Evolutionary conservation across 2,888 invertebrate genomes (phyloP), one percentile per base, ranked within the genome.

Genomic region (Drosophila rellima): DNA sequence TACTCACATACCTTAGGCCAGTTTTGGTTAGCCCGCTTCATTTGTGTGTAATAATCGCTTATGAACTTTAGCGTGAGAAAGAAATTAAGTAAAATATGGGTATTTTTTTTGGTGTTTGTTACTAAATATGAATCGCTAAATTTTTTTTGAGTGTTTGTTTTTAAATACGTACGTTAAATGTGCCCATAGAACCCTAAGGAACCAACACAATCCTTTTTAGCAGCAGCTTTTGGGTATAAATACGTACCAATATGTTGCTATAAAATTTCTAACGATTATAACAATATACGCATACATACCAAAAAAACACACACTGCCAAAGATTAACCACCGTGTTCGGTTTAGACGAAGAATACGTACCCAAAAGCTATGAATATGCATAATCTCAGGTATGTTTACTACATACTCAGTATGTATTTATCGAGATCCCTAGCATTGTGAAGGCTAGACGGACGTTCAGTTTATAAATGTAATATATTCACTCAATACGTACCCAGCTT

Each of bases 401-500:
- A 75, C 64, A 74, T 72, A 67, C 54, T 40, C 39, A 52, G 40
- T 64, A 45, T 72, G 73, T 23, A 51, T 56, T 65, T 62, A 54
- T 51, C 62, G 60, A 59, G 45, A 78, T 74, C 69, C 61, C 78
- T 74, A 75, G 59, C 73, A 33, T 35, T 68, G n/a, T 68, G n/a
- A 55, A 29, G 57, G 45, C 52, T 60, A 45, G 56, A 35, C 35
- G 54, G 71, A 76, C 65, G 47, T 60, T 60, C 48, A 48, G 50
- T 55, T 57, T 37, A 31, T 35, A 45, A 31, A 26, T 47, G 17
- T 44, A 15, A 15, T 29, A 39, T 55, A 55, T 78, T 66, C 55
- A 85, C 86, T 79, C 66, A 70, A 83, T 83, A 83, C 83, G 74
- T 83, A 83, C 83, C 88, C 74, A 76, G 70, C 71, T 44, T 71